Evolutionary conservation across 1,140 invertebrate genomes (phyloP).

Genomic region (Plectrocnemia conspersa): DNA sequence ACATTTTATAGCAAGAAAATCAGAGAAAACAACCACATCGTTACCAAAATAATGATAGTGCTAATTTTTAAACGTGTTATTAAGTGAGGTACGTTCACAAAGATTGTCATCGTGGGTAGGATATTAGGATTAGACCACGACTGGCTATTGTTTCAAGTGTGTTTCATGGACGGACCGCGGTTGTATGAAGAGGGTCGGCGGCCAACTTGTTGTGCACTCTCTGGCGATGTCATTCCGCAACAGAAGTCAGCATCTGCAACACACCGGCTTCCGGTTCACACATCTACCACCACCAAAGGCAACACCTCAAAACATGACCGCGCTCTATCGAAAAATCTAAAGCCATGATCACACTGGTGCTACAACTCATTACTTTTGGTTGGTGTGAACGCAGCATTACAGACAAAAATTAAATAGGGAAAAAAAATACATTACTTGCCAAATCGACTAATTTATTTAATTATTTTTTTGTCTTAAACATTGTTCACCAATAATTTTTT

Average conservation of each 20-base stretch:
- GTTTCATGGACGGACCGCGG: constrained; percentile 55
- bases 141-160: constrained; percentile 9
- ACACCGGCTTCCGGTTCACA: constrained; percentile 33
- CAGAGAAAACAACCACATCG: too few relatives aligned
- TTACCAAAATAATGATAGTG: too few relatives aligned
- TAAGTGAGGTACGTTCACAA: not conserved
- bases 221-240: constrained; percentile 72
- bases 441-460: too few relatives aligned
- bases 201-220: constrained; percentile 47
- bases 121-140: constrained; percentile 7
- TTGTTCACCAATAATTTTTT: too few relatives aligned
- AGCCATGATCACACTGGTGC: not conserved
- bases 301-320: not conserved
- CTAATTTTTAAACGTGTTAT: too few relatives aligned
- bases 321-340: not conserved
- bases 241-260: constrained; percentile 85
- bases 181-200: constrained; percentile 58
- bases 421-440: too few relatives aligned
- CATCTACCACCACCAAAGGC: constrained; percentile 45
- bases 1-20: too few relatives aligned
- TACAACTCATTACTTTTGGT: too few relatives aligned
- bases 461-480: too few relatives aligned
- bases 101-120: constrained; percentile 6
- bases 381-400: too few relatives aligned
- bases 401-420: too few relatives aligned